Percentiles rank a stretch among this genome's conserved stretches.
Conservation (phyloP, 2,113 vertebrate genomes). For the Chlamydotis undulata region DNA sequence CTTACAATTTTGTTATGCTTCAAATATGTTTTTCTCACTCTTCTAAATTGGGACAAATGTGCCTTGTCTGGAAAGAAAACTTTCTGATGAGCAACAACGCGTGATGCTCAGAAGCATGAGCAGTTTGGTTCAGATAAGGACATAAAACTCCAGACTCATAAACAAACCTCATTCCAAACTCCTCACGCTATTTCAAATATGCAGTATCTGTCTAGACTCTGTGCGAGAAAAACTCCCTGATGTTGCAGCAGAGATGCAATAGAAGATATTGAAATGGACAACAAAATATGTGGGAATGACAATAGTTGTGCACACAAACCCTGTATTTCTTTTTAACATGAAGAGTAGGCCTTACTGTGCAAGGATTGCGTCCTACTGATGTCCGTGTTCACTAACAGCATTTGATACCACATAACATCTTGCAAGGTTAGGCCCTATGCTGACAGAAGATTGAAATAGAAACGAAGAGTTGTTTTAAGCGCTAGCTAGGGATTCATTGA, state of each 20-base stretch:
- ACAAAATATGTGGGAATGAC: neutral
- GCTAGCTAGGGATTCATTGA: neutral
- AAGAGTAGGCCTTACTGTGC: neutral
- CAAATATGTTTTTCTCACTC: neutral
- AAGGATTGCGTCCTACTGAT: neutral
- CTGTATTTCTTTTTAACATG: neutral
- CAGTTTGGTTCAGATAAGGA: slow-evolving; percentile 35
- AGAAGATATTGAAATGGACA: fast-evolving
- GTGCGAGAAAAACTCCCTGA: neutral
- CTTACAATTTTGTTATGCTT: neutral
- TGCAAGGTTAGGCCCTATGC: neutral
- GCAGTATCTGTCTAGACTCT: neutral
- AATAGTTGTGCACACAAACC: neutral
- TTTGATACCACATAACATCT: neutral
- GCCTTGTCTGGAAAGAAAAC: neutral
- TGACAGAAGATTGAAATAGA: neutral
- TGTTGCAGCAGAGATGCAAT: neutral
- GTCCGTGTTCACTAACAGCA: fast-evolving
- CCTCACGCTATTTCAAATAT: slow-evolving; percentile 4
- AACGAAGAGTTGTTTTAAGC: neutral
- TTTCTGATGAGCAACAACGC: neutral
- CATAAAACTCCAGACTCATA: neutral
- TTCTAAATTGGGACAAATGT: neutral
- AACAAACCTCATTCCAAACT: slow-evolving; percentile 13
- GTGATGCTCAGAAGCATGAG: neutral